Evolutionary conservation across 1,140 invertebrate species (phyloP), one percentile per base, ranked within the genome.

Genomic region (Dinothrombium tinctorium): DNA sequence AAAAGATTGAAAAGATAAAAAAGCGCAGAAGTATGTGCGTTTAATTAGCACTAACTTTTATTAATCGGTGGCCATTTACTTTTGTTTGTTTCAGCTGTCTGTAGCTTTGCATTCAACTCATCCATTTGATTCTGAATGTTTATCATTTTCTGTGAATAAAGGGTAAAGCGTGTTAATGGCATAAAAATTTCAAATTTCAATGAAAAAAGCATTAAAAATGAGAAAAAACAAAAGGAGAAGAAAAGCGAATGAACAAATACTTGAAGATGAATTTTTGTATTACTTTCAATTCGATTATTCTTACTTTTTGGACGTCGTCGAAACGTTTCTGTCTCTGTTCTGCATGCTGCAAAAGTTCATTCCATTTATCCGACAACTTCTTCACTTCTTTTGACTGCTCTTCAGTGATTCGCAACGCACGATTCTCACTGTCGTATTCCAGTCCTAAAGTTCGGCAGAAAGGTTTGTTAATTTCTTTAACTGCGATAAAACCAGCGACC

Each of bases 321-420:
- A 92, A 65, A 56, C 76, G 73, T 50, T 72, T 65, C 51, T 77
- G 77, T 70, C 78, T 75, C 51, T 72, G 71, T 61, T 83, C 82
- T 50, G 77, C 79, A 51, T 76, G 68, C 57, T 82, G 74, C 51
- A 84, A 74, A 43, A 87, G 66, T 43, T 71, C 68, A 59, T 87
- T 83, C 86, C 86, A 94, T 62, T 84, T 81, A 58, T 89, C 81
- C 25, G 79, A 81, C 50, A 86, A 66, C 64, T 87, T 87, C 52
- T 74, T 76, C 37, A 90, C 74, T 65, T 94, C 86, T 41, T 31
- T 80, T 66, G 51, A 95, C 81, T 56, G 79, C 80, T 51, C 77
- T 67, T 23, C n/a, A n/a, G n/a, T n/a, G n/a, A n/a, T n/a, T n/a
- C n/a, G n/a, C n/a, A n/a, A n/a, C n/a, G n/a, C n/a, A n/a, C n/a